Percentiles rank a stretch among this genome's conserved stretches.
phyloP scores from a whole-genome alignment of 1,140 invertebrate species.

The Glomeris maerens region DNA sequence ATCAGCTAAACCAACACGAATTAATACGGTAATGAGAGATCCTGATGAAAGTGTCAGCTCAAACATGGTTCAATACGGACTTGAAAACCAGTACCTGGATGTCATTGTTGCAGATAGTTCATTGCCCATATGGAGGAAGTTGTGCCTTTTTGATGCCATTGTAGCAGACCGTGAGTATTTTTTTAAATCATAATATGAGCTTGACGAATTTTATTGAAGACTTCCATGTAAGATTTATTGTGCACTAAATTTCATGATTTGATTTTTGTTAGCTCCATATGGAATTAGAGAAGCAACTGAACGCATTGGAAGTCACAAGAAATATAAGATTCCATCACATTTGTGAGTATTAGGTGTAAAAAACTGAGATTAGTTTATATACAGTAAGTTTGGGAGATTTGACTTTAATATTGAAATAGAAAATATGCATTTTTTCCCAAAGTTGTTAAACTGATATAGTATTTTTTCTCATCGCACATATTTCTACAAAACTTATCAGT shows the following conservation, averaged over 20 bases:
- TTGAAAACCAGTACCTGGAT: constrained; percentile 61
- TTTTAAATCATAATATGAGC: background rate
- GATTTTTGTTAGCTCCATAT: constrained; percentile 63
- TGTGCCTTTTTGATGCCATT: constrained; percentile 63
- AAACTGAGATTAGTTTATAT: background rate
- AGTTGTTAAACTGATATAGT: no score
- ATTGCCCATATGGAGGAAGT: constrained; percentile 54
- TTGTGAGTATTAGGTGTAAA: constrained; percentile 21
- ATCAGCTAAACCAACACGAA: constrained; percentile 32
- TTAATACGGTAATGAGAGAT: constrained; percentile 45
- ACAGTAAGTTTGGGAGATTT: background rate
- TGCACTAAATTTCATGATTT: constrained; percentile 16
- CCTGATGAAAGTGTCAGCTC: constrained; percentile 68
- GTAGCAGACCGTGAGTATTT: constrained; percentile 80
- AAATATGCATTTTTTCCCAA: no score
- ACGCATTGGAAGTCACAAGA: constrained; percentile 49
- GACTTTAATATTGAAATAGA: constrained; percentile 1
- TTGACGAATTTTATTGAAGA: background rate
- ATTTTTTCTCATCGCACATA: no score
- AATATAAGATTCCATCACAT: constrained; percentile 25
- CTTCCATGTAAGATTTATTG: constrained; percentile 1
- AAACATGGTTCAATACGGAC: constrained; percentile 76
- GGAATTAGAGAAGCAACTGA: constrained; percentile 83
- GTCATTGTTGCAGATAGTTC: constrained; percentile 82
- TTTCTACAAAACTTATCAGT: no score